Evolutionary conservation across 2,113 vertebrate genomes (phyloP).

Genomic region (Proteles cristata): DNA sequence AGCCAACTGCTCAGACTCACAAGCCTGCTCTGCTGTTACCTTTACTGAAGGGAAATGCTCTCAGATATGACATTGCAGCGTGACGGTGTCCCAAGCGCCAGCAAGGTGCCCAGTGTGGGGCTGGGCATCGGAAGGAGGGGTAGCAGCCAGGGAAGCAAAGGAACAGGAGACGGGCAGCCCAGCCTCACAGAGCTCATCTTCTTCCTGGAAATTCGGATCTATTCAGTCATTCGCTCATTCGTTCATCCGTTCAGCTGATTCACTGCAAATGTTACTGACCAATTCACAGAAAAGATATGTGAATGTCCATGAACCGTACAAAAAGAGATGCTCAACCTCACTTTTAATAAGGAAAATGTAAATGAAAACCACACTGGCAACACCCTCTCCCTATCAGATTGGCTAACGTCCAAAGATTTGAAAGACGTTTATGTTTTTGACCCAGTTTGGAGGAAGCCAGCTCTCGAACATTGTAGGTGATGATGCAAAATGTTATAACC

Average conservation of each 20-base stretch:
- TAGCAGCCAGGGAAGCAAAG: background rate
- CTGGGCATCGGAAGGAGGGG: background rate
- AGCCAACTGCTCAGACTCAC: background rate
- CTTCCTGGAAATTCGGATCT: background rate
- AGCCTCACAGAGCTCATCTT: background rate
- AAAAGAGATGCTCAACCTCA: background rate
- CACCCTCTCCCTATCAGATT: background rate
- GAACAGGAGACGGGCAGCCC: background rate
- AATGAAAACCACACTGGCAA: background rate
- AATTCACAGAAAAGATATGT: background rate
- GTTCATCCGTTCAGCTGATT: background rate
- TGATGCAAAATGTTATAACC: background rate
- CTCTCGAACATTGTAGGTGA: no score
- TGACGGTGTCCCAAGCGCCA: background rate
- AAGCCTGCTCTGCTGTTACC: background rate
- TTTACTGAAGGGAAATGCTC: background rate
- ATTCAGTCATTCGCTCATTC: background rate
- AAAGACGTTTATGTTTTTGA: background rate
- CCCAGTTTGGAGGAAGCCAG: background rate
- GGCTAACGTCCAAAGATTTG: background rate
- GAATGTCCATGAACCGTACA: background rate
- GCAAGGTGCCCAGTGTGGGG: accelerated
- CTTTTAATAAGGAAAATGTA: background rate
- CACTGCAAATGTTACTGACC: background rate
- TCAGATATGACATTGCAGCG: background rate